Percentiles rank a stretch among this genome's conserved stretches.
Conservation (phyloP, 1,140 invertebrate genomes). For the Nixonia krombeini region DNA sequence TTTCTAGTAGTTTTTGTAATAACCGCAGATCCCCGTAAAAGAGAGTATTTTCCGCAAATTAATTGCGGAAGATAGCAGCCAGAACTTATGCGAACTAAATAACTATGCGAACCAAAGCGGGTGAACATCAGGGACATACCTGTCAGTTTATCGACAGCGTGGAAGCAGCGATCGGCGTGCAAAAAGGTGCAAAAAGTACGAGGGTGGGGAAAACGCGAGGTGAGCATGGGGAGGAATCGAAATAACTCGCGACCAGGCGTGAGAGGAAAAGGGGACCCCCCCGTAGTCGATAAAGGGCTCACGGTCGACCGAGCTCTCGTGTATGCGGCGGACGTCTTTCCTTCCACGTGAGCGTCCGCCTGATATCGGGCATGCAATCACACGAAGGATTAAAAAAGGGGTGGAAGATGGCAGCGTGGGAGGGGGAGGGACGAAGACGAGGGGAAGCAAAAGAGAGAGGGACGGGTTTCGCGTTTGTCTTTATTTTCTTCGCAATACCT, state of each 20-base stretch:
- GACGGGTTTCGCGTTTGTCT: slow-evolving; percentile 55
- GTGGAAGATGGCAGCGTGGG: slow-evolving; percentile 43
- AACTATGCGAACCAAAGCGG: too few species aligned
- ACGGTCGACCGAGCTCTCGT: slow-evolving; percentile 58
- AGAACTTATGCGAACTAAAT: too few species aligned
- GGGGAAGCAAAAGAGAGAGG: slow-evolving; percentile 5
- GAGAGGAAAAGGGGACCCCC: slow-evolving; percentile 52
- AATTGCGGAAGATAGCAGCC: too few species aligned
- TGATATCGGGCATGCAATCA: slow-evolving; percentile 67
- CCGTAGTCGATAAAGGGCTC: slow-evolving; percentile 66
- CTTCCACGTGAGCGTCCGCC: slow-evolving; percentile 65
- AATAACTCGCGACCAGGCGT: slow-evolving; percentile 39
- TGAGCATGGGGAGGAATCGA: slow-evolving; percentile 26
- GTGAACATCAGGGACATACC: not conserved
- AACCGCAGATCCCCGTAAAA: too few species aligned
- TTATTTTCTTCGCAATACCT: slow-evolving; percentile 56
- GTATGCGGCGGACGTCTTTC: slow-evolving; percentile 61
- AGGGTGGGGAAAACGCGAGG: slow-evolving; percentile 4
- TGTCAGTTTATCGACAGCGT: not conserved
- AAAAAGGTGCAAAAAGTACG: slow-evolving; percentile 1
- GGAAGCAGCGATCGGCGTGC: not conserved
- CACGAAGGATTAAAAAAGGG: slow-evolving; percentile 66
- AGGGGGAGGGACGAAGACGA: slow-evolving; percentile 19
- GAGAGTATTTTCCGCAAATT: too few species aligned
- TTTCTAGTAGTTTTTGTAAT: too few species aligned